Base-by-base conservation (phyloP, 2,797 vertebrate genomes). In the Peromyscus melanophrys region DNA sequence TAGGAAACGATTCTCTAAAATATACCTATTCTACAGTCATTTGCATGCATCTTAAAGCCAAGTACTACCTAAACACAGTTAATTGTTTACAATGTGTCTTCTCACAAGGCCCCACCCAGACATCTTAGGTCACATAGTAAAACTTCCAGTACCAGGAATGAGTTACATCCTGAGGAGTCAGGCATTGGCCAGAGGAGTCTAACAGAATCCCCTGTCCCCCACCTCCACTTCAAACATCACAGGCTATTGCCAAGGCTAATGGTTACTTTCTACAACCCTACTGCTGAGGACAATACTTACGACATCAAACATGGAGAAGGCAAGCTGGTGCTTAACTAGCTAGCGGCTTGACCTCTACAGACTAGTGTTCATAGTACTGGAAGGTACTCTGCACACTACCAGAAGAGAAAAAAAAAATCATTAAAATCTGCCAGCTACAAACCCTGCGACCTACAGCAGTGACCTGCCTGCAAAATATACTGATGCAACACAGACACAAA, bases 1-100 rank as follows among this genome's bases (percentile, higher is more conserved):
- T 69, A 69, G 59, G 55, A 77, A 93, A 59, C 29, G 80, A 13
- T 91, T 85, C 84, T 95, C 57, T 23, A 85, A 25, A 37, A 69
- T 25, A 43, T 55, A 10, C 73, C n/a, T 52, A 31, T 92, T 43
- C 80, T 40, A 13, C 11, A 65, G 8, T 25, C 16, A 29, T 37
- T 34, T 43, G 55, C 23, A 37, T 4, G 17, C 17, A 61, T 84
- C 83, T 88, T 77, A 89, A 90, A 94, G 65, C 67, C 77, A 92
- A 89, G 71, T 40, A 49, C n/a, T 17, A 43, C 2, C 6, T 85
- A 82, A 37, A 80, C 2, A 93, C 55, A 85, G 43, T 67, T 78
- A 46, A 81, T 75, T 77, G 2, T 95, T 94, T 78, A 49, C 43
- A 65, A 49, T 7, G 31, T n/a, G 43, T 49, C 19, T 84, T 65